Evolutionary conservation across 2,797 vertebrate genomes (phyloP).

Genomic region (Hylomyscus alleni): DNA sequence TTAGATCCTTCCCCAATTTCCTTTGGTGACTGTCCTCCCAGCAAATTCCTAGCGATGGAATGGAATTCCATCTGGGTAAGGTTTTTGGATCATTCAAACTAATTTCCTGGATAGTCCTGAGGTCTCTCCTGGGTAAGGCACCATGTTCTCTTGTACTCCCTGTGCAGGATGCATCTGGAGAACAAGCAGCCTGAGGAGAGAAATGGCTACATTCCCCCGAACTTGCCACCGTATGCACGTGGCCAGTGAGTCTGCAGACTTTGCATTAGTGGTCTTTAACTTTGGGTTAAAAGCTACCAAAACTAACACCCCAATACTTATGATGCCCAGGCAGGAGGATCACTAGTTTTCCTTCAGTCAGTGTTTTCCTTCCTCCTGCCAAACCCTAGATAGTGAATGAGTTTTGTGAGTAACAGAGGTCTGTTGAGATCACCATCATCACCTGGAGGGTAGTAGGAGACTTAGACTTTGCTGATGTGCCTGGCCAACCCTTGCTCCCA

Average conservation of each 20-base stretch:
- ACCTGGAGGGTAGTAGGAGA: neutral
- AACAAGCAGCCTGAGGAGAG: neutral
- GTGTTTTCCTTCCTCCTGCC: neutral
- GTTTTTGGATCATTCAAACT: neutral
- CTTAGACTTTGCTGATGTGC: rapidly evolving
- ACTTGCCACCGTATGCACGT: rapidly evolving
- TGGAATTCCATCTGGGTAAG: neutral
- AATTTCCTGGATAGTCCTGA: neutral
- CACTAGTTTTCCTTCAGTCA: neutral
- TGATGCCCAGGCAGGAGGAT: neutral
- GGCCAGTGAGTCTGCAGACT: neutral
- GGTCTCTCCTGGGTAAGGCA: neutral
- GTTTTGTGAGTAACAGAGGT: neutral
- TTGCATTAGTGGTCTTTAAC: neutral
- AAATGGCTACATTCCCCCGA: neutral
- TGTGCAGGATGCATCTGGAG: neutral
- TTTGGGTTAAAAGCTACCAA: neutral
- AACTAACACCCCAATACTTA: neutral
- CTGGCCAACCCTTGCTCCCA: rapidly evolving
- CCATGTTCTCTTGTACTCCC: neutral
- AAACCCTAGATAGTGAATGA: neutral
- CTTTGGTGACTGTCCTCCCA: neutral
- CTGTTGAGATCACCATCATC: rapidly evolving
- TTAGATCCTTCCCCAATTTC: neutral
- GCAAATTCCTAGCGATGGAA: neutral